A percentile compares a stretch with the other conserved stretches of the same genome.
phyloP scores from a whole-genome alignment of 1,140 invertebrate genomes.

The Sweltsa coloradensis region DNA sequence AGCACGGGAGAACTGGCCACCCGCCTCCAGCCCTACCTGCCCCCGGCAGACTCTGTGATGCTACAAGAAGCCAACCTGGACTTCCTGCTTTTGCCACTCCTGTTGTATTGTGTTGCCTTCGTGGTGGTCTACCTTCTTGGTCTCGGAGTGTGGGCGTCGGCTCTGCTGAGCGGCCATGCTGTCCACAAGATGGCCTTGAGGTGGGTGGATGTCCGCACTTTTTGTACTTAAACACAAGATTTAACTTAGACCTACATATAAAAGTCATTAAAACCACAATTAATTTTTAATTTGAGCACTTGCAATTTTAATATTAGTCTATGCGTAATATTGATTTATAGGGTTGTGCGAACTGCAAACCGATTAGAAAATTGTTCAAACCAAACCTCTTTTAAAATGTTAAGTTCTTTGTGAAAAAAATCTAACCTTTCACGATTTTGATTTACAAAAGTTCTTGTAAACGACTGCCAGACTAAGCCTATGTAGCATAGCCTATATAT shows the following conservation, averaged over 20 bases:
- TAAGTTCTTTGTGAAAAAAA: too few relatives aligned
- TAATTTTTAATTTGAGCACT: neutral
- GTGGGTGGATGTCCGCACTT: slow-evolving; percentile 25
- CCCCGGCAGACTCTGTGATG: slow-evolving; percentile 21
- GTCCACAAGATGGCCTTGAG: slow-evolving; percentile 39
- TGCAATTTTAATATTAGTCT: neutral
- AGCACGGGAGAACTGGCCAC: neutral
- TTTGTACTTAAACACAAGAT: neutral
- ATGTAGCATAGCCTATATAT: neutral
- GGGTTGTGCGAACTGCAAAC: neutral
- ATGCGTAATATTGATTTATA: neutral
- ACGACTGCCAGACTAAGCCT: too few relatives aligned
- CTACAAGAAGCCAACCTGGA: slow-evolving; percentile 24
- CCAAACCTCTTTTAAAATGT: neutral
- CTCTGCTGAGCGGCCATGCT: slow-evolving; percentile 42
- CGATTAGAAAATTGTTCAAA: neutral
- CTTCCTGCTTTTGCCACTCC: slow-evolving; percentile 27
- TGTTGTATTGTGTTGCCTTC: slow-evolving; percentile 32
- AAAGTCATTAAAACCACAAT: slow-evolving; percentile 5
- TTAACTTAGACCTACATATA: neutral
- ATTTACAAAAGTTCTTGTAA: too few relatives aligned
- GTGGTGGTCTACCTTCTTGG: slow-evolving; percentile 34
- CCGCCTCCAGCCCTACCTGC: slow-evolving; percentile 16
- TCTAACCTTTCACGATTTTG: too few relatives aligned
- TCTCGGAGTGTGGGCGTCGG: slow-evolving; percentile 30